Evolutionary conservation across 2,888 invertebrate species (phyloP).

Genomic region (Girardia tigrina): DNA sequence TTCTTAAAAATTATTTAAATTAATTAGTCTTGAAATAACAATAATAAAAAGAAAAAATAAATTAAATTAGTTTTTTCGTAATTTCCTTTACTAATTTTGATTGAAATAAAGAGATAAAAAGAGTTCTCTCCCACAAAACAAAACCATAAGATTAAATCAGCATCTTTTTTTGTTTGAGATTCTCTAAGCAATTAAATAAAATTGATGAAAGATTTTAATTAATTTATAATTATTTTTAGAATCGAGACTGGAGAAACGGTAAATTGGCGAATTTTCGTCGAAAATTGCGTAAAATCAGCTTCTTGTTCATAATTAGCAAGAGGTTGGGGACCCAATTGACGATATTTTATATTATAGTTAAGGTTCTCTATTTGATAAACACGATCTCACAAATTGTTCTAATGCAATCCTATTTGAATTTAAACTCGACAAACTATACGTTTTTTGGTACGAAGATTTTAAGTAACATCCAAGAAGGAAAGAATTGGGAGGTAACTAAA

Average conservation of each 20-base stretch:
- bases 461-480: not conserved
- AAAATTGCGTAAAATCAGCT: not conserved
- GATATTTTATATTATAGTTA: not conserved
- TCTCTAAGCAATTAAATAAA: no score
- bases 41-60: no score
- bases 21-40: no score
- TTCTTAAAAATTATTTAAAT: no score
- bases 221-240: not conserved
- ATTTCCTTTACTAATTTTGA: no score
- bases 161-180: no score
- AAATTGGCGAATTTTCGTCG: not conserved
- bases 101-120: no score
- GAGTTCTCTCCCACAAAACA: no score
- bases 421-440: not conserved
- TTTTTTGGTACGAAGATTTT: not conserved
- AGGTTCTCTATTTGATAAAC: not conserved
- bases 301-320: not conserved
- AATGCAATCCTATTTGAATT: not conserved
- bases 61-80: no score
- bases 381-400: not conserved
- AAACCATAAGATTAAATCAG: no score
- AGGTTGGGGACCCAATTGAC: not conserved
- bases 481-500: not conserved
- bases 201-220: no score
- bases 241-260: not conserved